Evolutionary conservation across 2,113 vertebrate species (phyloP), one percentile per base, ranked within the genome.

Genomic region (Marmota monax): DNA sequence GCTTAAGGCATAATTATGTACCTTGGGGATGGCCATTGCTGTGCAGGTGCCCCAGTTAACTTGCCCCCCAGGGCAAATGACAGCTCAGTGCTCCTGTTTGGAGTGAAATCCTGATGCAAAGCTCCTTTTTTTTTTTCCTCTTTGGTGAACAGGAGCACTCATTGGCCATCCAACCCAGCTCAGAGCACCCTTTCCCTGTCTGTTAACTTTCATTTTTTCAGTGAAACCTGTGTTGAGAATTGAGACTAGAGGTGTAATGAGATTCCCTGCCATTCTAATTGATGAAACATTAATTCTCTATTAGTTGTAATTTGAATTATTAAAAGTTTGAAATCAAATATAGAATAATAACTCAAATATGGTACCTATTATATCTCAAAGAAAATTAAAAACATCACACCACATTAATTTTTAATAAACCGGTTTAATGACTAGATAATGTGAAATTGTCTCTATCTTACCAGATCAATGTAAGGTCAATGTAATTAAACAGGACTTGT

Each of bases 1-100:
- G 23, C 14, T 14, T 7, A 4, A 8, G 32, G 39, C 13, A 1
- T 13, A 7, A 9, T 4, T n/a, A 4, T 10, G 11, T 0, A 5
- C 4, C 8, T 2, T 27, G 34, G 20, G 2, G 45, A 8, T 39
- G 69, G 48, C 4, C 3, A 6, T 32, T 42, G 4, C 2, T 2
- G 3, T 61, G 22, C 9, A 0, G 45, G 8, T 2, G 11, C 23
- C 7, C 48, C 37, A 32, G 8, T 39, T 11, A 10, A 34, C 1
- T 39, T n/a, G 23, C 22, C 42, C 45, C 45, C 42, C 20, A 17
- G 11, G 8, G 34, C 1, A 7, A 27, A 11, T 51, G 0, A 6
- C 22, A 5, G 11, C 6, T 3, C 58, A 39, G 61, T 0, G 8
- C 58, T 42, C 4, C 37, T 23, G 34, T 39, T 42, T 51, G 11